Base-by-base conservation (phyloP, 1,140 invertebrate species). In the Steinernema khuongi region DNA sequence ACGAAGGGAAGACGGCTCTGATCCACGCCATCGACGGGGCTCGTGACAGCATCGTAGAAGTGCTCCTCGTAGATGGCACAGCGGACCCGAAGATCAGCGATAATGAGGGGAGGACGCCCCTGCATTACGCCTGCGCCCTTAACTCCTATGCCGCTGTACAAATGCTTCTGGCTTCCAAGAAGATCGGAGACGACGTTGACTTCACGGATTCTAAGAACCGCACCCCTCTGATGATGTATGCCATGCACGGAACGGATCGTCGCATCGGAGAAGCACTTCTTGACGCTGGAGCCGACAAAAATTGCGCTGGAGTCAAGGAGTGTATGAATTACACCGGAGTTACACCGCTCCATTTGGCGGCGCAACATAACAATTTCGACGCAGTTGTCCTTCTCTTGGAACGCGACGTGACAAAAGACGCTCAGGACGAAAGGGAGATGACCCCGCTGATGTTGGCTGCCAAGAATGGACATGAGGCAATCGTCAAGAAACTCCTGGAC, bases 361-460 rank as follows among this genome's bases (percentile, higher is more conserved):
- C 50, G 11, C 50, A 73, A 28, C 41, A 60, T 26, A 72, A 72
- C 36, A 67, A 74, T 68, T 36, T 28, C 17, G 71, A 74, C 26
- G 67, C 60, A 60, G 44, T 67, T 7, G 30, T 66, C 11, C 43
- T 74, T 28, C 44, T 76, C 11, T 41, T 76, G 11, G 71, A 74
- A 32, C 71, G 43, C 18, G 74, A 72, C 14, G 74, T 68, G 22
- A 67, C 36, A 26, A 26, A 43, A 30, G 67, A 76, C 66, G 66
- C 41, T n/a, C 60, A 44, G 36, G 71, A 76, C 36, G 67, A 60
- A n/a, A 68, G 68, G 36, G 74, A 76, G n/a, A 70, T 68, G 60
- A 74, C 74, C 11, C 74, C 72, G 29, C 60, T 76, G 66, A 30
- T 71, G 31, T 18, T 74, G 71, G 71, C 71, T 4, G 67, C 71